A percentile compares a stretch with the other conserved stretches of the same genome.
phyloP scores from a whole-genome alignment of 2,888 invertebrate genomes.

The Cryptocephalus moraei region DNA sequence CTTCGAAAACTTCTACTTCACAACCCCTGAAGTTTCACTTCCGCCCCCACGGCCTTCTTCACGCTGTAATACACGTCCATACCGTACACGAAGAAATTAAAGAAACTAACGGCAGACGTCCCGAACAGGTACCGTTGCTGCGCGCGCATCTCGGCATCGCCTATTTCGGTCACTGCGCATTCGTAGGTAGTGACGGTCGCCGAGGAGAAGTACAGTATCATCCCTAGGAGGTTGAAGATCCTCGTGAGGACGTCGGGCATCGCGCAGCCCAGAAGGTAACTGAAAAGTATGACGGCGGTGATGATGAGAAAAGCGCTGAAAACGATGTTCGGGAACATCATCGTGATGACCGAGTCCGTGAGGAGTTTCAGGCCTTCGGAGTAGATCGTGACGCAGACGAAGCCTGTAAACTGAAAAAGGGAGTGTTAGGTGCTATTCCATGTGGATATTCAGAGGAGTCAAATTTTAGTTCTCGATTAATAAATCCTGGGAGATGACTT shows the following conservation, averaged over 20 bases:
- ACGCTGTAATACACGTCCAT: slow-evolving; percentile 21
- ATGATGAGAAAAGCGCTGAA: slow-evolving; percentile 27
- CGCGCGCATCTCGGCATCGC: slow-evolving; percentile 2
- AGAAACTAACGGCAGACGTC: slow-evolving; percentile 16
- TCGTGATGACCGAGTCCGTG: slow-evolving; percentile 14
- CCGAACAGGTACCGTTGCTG: slow-evolving; percentile 15
- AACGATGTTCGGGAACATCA: slow-evolving; percentile 28
- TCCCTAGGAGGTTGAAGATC: slow-evolving; percentile 26
- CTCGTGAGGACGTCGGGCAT: slow-evolving; percentile 27
- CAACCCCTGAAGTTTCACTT: slow-evolving; percentile 2
- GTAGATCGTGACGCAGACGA: slow-evolving; percentile 24
- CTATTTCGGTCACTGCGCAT: background rate
- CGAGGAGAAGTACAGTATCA: slow-evolving; percentile 24
- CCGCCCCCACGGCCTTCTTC: slow-evolving; percentile 11
- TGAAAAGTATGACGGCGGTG: slow-evolving; percentile 25
- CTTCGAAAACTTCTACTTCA: background rate
- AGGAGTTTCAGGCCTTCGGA: slow-evolving; percentile 21
- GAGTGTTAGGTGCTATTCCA: no score
- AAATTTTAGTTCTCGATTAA: no score
- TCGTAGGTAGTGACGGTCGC: slow-evolving; percentile 17
- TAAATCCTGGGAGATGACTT: no score
- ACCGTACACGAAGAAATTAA: slow-evolving; percentile 21
- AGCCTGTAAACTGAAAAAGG: slow-evolving; percentile 20
- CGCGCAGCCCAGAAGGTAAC: slow-evolving; percentile 25
- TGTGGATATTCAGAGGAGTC: no score